Percentiles rank a stretch among this genome's conserved stretches.
These are phyloP conservation scores for Heliornis fulica DNA, from an alignment of 2,113 vertebrate genomes.

Conservation along the genomic window DNA sequence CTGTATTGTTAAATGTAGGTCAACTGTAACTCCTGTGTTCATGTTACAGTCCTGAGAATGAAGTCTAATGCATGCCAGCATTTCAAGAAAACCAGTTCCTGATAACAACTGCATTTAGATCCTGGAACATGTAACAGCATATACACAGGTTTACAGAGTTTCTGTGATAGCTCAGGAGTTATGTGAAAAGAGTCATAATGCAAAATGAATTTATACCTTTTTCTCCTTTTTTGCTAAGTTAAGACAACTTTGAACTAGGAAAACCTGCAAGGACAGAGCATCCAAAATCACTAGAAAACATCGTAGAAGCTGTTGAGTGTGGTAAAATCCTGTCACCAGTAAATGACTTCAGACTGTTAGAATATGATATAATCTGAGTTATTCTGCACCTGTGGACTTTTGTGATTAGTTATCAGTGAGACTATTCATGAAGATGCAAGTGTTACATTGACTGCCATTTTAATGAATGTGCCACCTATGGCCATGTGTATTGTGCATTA, in stretches of 20 bases:
- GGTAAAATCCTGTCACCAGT: background rate
- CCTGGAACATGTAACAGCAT: background rate
- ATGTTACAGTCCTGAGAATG: background rate
- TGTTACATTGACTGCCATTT: background rate
- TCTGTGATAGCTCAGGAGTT: background rate
- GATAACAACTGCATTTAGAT: background rate
- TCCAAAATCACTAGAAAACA: background rate
- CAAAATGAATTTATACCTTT: background rate
- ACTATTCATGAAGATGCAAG: background rate
- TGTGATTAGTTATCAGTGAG: background rate
- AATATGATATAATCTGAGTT: background rate
- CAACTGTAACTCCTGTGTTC: background rate
- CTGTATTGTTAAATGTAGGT: background rate
- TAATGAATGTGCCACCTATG: background rate
- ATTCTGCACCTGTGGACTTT: background rate
- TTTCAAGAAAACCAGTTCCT: slow-evolving; percentile 9
- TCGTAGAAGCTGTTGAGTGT: background rate
- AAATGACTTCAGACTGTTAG: background rate
- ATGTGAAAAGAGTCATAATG: background rate
- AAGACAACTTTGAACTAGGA: background rate
- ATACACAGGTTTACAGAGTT: background rate
- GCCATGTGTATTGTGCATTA: background rate
- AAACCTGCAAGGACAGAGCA: background rate
- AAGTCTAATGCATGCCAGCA: background rate
- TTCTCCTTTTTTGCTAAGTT: background rate